A percentile compares a stretch with the other conserved stretches of the same genome.
Conservation (phyloP, 2,888 invertebrate species). For the Temnothorax unifasciatus region DNA sequence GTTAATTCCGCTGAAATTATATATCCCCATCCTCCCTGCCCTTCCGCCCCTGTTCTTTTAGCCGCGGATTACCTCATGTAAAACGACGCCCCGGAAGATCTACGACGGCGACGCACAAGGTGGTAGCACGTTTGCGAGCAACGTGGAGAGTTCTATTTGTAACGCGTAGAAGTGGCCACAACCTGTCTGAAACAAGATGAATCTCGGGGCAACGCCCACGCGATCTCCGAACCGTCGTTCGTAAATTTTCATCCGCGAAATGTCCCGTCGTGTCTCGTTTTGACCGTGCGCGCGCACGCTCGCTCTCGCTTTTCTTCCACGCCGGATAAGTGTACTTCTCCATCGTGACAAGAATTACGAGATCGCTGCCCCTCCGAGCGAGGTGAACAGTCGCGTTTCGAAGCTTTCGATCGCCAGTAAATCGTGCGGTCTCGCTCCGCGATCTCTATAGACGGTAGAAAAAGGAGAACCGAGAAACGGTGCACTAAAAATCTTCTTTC, state of each 20-base stretch:
- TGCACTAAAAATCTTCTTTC: not conserved
- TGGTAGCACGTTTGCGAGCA: not conserved
- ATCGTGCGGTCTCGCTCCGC: not conserved
- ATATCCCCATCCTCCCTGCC: not conserved
- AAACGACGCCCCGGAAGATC: constrained; percentile 43
- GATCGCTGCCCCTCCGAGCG: constrained; percentile 22
- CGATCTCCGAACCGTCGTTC: constrained; percentile 45
- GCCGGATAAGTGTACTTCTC: constrained; percentile 19
- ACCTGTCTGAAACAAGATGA: constrained; percentile 51
- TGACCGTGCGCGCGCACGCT: not conserved
- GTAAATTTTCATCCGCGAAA: constrained; percentile 50
- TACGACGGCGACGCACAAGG: constrained; percentile 42
- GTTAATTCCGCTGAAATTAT: constrained; percentile 42
- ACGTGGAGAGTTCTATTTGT: constrained; percentile 51
- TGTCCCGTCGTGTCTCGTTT: constrained; percentile 26
- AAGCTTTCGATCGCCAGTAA: constrained; percentile 39
- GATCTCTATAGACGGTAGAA: constrained; percentile 8
- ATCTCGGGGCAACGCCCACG: constrained; percentile 48
- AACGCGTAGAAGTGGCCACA: constrained; percentile 42
- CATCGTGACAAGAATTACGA: constrained; percentile 41
- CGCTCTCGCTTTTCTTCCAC: constrained; percentile 35
- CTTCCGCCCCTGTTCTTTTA: constrained; percentile 1
- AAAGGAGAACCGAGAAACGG: not conserved
- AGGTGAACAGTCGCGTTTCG: constrained; percentile 32
- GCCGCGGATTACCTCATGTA: constrained; percentile 35